phyloP scores from a whole-genome alignment of 2,888 invertebrate species.

The Drosophila heteroneura region DNA sequence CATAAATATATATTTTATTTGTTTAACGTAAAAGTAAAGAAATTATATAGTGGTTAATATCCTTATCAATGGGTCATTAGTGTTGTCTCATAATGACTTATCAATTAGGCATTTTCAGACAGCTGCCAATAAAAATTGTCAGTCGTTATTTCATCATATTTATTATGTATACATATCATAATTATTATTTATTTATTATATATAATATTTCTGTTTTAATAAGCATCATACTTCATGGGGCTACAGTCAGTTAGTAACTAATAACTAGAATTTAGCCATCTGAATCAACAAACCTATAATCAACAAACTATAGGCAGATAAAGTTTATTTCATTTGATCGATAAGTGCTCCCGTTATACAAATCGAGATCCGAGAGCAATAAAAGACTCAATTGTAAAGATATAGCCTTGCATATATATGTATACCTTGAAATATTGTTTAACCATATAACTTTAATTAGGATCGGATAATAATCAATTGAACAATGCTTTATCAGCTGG shows the following conservation, averaged over 20 bases:
- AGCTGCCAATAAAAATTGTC: background rate
- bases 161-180: slow-evolving; percentile 1
- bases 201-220: slow-evolving; percentile 2
- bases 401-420: background rate
- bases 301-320: too few relatives aligned
- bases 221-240: background rate
- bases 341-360: slow-evolving; percentile 2
- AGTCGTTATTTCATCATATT: slow-evolving; percentile 18
- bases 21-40: slow-evolving; percentile 41
- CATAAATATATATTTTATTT: slow-evolving; percentile 16
- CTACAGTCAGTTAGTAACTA: background rate
- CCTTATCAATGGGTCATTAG: slow-evolving; percentile 35
- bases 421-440: background rate
- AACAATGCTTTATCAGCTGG: background rate
- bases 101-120: background rate
- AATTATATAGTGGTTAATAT: slow-evolving; percentile 27
- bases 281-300: background rate
- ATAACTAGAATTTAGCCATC: background rate
- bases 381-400: too few relatives aligned
- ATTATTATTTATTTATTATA: background rate
- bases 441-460: background rate
- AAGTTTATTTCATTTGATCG: background rate
- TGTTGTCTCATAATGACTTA: slow-evolving; percentile 46
- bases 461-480: background rate
- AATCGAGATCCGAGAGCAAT: background rate